phyloP scores from a whole-genome alignment of 1,140 invertebrate species.

The Atopsyche davidsoni region DNA sequence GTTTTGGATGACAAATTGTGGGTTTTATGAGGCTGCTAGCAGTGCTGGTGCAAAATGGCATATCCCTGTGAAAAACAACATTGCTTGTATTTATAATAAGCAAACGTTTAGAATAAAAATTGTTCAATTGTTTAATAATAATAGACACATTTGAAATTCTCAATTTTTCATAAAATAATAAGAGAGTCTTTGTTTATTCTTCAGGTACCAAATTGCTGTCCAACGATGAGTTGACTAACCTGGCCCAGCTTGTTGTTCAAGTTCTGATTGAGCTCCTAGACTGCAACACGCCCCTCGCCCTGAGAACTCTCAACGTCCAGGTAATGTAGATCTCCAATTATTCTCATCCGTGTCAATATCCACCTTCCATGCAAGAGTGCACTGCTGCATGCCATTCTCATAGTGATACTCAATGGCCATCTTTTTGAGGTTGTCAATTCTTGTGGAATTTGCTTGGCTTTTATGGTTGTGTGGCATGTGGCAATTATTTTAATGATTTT shows the following conservation, averaged over 20 bases:
- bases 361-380: no score
- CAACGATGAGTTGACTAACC: slow-evolving; percentile 9
- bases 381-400: no score
- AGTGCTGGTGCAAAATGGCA: no score
- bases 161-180: no score
- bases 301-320: slow-evolving; percentile 26
- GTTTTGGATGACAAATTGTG: no score
- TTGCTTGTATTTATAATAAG: no score
- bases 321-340: slow-evolving; percentile 2
- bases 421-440: neutral
- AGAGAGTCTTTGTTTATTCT: slow-evolving; percentile 12
- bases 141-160: no score
- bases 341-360: slow-evolving; percentile 1
- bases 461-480: neutral
- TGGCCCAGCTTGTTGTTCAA: slow-evolving; percentile 23
- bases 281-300: slow-evolving; percentile 18
- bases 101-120: no score
- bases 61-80: no score
- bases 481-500: neutral
- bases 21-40: no score
- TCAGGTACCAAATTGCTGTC: slow-evolving; percentile 24
- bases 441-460: neutral
- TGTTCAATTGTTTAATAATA: no score
- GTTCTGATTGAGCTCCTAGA: slow-evolving; percentile 22
- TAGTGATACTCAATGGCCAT: neutral